A percentile compares a stretch with the other conserved stretches of the same genome.
phyloP scores from a whole-genome alignment of 2,797 vertebrate genomes.

The Craterocephalus amniculus region DNA sequence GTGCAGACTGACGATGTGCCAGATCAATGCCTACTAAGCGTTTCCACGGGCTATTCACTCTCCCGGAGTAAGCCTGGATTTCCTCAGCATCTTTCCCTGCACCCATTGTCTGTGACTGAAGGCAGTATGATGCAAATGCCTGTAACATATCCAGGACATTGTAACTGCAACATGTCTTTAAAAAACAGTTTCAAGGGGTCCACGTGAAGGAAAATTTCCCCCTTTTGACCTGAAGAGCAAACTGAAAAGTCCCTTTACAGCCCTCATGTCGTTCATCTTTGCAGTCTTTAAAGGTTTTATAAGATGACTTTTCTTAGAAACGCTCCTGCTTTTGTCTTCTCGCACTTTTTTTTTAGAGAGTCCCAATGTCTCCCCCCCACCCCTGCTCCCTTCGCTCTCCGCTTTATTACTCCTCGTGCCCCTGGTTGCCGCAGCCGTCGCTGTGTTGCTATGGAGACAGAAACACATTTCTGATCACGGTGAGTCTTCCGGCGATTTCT shows the following conservation, averaged over 20 bases:
- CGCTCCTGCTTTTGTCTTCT: constrained; percentile 28
- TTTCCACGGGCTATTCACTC: constrained; percentile 44
- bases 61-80: constrained; percentile 48
- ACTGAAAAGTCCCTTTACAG: constrained; percentile 25
- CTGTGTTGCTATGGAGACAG: constrained; percentile 87
- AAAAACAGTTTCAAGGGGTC: constrained; percentile 32
- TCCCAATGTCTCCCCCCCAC: constrained; percentile 46
- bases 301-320: constrained; percentile 49
- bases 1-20: constrained; percentile 56
- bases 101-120: constrained; percentile 62
- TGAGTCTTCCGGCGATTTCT: constrained; percentile 77
- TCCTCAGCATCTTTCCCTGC: constrained; percentile 36
- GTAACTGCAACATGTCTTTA: constrained; percentile 24
- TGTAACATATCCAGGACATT: constrained; percentile 61
- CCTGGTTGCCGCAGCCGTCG: constrained; percentile 75
- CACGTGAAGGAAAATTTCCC: constrained; percentile 5
- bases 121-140: constrained; percentile 74
- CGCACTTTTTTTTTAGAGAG: constrained; percentile 51
- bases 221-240: constrained; percentile 27
- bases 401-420: constrained; percentile 83
- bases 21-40: constrained; percentile 50
- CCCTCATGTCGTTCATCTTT: constrained; percentile 20
- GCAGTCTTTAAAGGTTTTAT: constrained; percentile 37
- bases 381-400: constrained; percentile 67
- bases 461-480: constrained; percentile 76